These are phyloP conservation scores for Taenioides sp. DNA, from an alignment of 2,797 vertebrate species.

Conservation along the genomic window DNA sequence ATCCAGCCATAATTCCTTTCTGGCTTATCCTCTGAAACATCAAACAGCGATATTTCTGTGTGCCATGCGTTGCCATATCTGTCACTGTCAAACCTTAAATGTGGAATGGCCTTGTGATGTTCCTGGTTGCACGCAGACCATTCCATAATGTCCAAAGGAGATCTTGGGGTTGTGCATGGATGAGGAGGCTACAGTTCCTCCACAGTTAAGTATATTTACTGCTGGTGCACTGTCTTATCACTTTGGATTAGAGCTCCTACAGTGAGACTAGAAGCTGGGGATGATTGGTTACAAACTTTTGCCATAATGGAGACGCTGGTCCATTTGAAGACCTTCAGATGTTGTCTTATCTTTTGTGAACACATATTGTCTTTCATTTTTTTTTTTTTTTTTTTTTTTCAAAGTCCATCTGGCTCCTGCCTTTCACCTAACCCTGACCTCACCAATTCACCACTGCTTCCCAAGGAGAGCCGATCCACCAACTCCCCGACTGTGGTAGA, in stretches of 20 bases:
- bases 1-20: constrained; percentile 71
- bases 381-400: constrained; percentile 20
- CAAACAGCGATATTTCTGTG: constrained; percentile 72
- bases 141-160: constrained; percentile 62
- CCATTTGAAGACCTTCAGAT: constrained; percentile 29
- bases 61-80: constrained; percentile 70
- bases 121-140: constrained; percentile 57
- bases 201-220: constrained; percentile 47
- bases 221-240: constrained; percentile 67
- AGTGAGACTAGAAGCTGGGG: constrained; percentile 54
- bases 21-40: constrained; percentile 75
- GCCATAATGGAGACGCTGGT: constrained; percentile 41
- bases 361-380: constrained; percentile 26
- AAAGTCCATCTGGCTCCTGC: constrained; percentile 11
- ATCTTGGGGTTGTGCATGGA: constrained; percentile 51
- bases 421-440: constrained; percentile 35
- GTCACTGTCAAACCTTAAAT: constrained; percentile 61
- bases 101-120: constrained; percentile 70
- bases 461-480: constrained; percentile 36
- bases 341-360: constrained; percentile 47
- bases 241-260: constrained; percentile 67
- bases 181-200: constrained; percentile 52
- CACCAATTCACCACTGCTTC: constrained; percentile 30
- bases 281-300: constrained; percentile 59
- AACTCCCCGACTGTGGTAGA: constrained; percentile 65